Conservation (phyloP, 35 echinoderm and acorn worm species). For the Heliocidaris tuberculata region DNA sequence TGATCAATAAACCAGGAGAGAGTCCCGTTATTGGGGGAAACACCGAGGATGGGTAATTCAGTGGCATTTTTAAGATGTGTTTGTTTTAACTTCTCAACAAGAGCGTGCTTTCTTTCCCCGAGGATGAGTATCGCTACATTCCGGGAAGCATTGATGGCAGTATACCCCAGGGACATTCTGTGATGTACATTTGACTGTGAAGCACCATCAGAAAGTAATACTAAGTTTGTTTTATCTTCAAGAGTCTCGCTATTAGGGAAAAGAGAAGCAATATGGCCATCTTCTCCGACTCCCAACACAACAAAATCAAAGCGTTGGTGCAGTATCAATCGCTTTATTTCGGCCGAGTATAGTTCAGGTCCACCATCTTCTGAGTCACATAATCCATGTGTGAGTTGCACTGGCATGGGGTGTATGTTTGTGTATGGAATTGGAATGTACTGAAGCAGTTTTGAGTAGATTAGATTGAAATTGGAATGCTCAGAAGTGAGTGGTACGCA, state of each 20-base stretch:
- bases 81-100: constrained; percentile 60
- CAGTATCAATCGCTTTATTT: constrained; percentile 49
- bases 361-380: constrained; percentile 61
- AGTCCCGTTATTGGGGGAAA: constrained; percentile 65
- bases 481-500: constrained; percentile 63
- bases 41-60: constrained; percentile 69
- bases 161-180: constrained; percentile 66
- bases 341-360: constrained; percentile 59
- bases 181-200: constrained; percentile 13
- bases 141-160: constrained; percentile 71
- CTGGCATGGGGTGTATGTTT: constrained; percentile 92
- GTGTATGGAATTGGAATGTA: constrained; percentile 65
- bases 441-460: constrained; percentile 62
- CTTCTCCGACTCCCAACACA: constrained; percentile 75
- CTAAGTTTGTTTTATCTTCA: constrained; percentile 47
- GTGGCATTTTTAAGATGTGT: constrained; percentile 28
- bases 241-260: constrained; percentile 66
- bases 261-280: constrained; percentile 90
- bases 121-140: constrained; percentile 70
- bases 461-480: constrained; percentile 74
- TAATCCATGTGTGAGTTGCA: constrained; percentile 57
- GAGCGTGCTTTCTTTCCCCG: constrained; percentile 57
- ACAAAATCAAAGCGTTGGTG: constrained; percentile 73
- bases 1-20: constrained; percentile 91
- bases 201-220: constrained; percentile 49